These are phyloP conservation scores for Papilio protenor DNA, from an alignment of 2,888 invertebrate species.

Conservation along the genomic window DNA sequence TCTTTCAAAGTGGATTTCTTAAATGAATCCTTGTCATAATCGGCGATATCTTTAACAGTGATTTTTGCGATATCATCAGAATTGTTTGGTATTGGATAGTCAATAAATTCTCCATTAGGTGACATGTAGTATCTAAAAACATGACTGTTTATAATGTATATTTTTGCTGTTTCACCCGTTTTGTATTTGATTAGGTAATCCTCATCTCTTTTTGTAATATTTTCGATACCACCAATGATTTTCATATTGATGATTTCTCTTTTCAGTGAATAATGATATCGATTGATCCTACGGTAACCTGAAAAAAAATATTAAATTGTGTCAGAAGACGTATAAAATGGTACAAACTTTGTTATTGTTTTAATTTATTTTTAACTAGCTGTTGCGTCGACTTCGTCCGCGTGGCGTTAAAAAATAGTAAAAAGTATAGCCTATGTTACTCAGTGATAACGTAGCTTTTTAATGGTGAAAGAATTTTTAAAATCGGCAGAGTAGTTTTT, in stretches of 20 bases:
- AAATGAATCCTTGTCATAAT: slow-evolving; percentile 66
- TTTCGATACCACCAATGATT: slow-evolving; percentile 56
- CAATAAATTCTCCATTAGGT: slow-evolving; percentile 65
- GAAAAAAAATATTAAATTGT: background rate
- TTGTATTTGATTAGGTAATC: slow-evolving; percentile 63
- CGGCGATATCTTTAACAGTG: slow-evolving; percentile 60
- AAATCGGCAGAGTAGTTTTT: no score
- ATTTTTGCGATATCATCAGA: slow-evolving; percentile 69
- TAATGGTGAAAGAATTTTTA: no score
- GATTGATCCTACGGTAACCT: background rate
- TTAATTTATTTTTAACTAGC: no score
- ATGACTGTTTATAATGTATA: slow-evolving; percentile 71
- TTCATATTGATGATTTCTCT: slow-evolving; percentile 10
- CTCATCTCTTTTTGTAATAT: slow-evolving; percentile 61
- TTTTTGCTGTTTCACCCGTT: slow-evolving; percentile 64
- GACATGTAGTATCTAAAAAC: slow-evolving; percentile 76
- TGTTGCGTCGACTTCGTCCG: no score
- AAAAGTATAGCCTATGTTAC: no score
- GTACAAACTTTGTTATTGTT: no score
- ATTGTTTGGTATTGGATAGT: slow-evolving; percentile 70
- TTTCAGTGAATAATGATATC: background rate
- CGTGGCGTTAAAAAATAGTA: no score
- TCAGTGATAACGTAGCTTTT: no score
- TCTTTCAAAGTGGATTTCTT: slow-evolving; percentile 60
- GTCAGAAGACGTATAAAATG: no score